Evolutionary conservation across 2,888 invertebrate species (phyloP), one percentile per base, ranked within the genome.

Genomic region (Aphidoletes aphidimyza): DNA sequence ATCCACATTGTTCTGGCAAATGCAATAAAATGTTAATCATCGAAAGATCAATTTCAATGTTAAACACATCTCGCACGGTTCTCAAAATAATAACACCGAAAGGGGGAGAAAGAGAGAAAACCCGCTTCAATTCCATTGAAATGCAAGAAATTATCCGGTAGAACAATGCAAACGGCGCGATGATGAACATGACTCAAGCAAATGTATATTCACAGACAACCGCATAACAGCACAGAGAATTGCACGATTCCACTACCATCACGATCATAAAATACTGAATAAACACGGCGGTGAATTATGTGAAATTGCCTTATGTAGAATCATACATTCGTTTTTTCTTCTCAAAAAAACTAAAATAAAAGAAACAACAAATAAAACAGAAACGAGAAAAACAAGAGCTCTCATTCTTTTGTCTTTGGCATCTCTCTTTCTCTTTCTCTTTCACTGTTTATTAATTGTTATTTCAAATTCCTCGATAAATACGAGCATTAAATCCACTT

Each of bases 341-440:
- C n/a, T n/a, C n/a, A n/a, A n/a, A n/a, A n/a, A n/a, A n/a, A n/a
- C n/a, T n/a, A n/a, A n/a, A n/a, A n/a, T n/a, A n/a, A n/a, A n/a
- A n/a, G n/a, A n/a, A n/a, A n/a, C n/a, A n/a, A n/a, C n/a, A n/a
- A n/a, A n/a, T n/a, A 30, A 30, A 34, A 54, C 6, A 22, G 69
- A 69, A 69, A n/a, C n/a, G n/a, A 22, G 54, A 54, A 69, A 30
- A 69, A 69, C 69, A 54, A 54, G 69, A 69, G 34, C 69, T 69
- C n/a, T n/a, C 69, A 30, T 69, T 69, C 69, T 69, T 54, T 69
- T 69, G 69, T 69, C 69, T n/a, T n/a, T n/a, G n/a, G n/a, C n/a
- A n/a, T n/a, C n/a, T n/a, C n/a, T n/a, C n/a, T n/a, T n/a, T n/a
- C n/a, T n/a, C n/a, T 69, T 30, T 69, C 69, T 30, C 69, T 69